phyloP scores from a whole-genome alignment of 2,797 vertebrate genomes.

The Acridotheres tristis region DNA sequence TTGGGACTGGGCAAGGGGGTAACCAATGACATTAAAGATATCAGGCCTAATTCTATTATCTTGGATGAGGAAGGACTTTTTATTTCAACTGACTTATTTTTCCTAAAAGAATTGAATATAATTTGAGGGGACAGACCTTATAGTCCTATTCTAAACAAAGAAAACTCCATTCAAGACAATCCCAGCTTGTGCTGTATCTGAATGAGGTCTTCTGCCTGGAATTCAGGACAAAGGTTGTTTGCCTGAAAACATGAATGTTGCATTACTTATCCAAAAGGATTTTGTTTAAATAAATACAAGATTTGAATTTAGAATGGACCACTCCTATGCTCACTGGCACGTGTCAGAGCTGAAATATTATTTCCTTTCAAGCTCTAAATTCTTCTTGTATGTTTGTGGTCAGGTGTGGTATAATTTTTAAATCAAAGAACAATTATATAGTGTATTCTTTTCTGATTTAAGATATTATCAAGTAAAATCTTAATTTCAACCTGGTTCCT shows the following conservation, averaged over 20 bases:
- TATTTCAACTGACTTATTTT: not conserved
- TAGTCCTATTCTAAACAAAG: not conserved
- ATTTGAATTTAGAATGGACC: not conserved
- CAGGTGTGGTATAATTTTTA: not conserved
- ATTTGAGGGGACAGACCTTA: not conserved
- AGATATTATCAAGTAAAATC: not conserved
- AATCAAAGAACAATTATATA: not conserved
- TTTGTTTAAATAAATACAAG: constrained; percentile 19
- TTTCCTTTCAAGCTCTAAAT: not conserved
- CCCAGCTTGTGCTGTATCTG: not conserved
- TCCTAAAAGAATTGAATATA: not conserved
- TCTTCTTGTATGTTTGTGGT: not conserved
- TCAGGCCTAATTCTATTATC: not conserved
- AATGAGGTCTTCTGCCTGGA: constrained; percentile 39
- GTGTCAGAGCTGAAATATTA: not conserved
- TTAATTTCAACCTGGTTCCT: not conserved
- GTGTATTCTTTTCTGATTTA: not conserved
- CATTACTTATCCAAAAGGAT: constrained; percentile 45
- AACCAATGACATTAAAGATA: not conserved
- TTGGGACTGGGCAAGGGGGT: not conserved
- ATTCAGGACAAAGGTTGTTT: constrained; percentile 29
- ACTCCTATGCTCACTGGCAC: constrained; percentile 30
- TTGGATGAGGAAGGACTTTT: not conserved
- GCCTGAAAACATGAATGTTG: not conserved
- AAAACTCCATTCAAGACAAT: not conserved